Evolutionary conservation across 2,888 invertebrate genomes (phyloP).

Genomic region (Apoda limacodes): DNA sequence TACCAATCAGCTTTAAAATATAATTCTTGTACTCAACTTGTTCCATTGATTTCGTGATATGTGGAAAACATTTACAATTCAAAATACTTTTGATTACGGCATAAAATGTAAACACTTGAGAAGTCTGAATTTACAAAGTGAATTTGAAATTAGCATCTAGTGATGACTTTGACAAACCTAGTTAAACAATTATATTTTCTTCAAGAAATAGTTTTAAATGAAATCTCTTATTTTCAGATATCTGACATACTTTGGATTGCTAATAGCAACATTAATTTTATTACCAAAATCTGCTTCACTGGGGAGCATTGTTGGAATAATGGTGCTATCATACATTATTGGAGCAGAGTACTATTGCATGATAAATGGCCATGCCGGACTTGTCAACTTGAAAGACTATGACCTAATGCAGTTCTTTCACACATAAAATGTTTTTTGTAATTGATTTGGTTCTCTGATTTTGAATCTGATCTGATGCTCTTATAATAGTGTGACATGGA

Average conservation of each 20-base stretch:
- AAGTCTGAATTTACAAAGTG: neutral
- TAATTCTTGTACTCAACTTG: no score
- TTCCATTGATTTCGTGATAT: no score
- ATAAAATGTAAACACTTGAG: no score
- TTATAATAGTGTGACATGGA: no score
- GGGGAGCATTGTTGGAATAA: constrained; percentile 82
- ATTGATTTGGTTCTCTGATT: no score
- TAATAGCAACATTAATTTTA: constrained; percentile 87
- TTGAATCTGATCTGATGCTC: no score
- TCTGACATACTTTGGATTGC: constrained; percentile 86
- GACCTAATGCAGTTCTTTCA: constrained; percentile 41
- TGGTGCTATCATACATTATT: constrained; percentile 85
- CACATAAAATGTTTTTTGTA: constrained; percentile 22
- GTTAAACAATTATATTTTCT: neutral
- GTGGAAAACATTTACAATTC: no score
- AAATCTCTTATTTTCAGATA: constrained; percentile 69
- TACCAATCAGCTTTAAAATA: no score
- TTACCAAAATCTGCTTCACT: constrained; percentile 82
- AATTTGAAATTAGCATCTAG: neutral
- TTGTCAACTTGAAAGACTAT: constrained; percentile 44
- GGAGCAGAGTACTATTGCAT: constrained; percentile 81
- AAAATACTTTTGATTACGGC: no score
- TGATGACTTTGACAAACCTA: neutral
- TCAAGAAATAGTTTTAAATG: neutral
- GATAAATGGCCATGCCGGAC: constrained; percentile 63